These are phyloP conservation scores for Macrostomum cliftonense DNA, from an alignment of 2,888 invertebrate species.

Conservation along the genomic window DNA sequence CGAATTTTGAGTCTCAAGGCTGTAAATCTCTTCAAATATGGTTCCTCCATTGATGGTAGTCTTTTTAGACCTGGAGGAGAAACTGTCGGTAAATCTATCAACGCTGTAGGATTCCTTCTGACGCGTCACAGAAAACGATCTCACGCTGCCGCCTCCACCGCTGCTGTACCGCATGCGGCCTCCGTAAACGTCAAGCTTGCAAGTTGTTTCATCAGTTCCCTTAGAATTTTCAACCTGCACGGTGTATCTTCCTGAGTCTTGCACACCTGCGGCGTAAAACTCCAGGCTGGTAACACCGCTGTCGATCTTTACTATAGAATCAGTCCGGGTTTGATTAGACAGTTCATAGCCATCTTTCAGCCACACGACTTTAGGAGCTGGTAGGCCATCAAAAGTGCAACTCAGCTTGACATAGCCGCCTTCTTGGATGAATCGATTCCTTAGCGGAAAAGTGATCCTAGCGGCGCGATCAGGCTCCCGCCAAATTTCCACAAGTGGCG, in stretches of 20 bases:
- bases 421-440: conserved; percentile 91
- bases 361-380: conserved; percentile 60
- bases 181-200: conserved; percentile 43
- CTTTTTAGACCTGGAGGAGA: no score
- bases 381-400: conserved; percentile 83
- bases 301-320: no score
- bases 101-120: no score
- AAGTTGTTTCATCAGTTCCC: conserved; percentile 81
- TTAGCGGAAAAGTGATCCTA: conserved; percentile 86
- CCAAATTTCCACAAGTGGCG: conserved; percentile 3
- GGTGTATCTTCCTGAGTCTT: conserved; percentile 84
- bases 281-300: conserved; percentile 93
- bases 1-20: no score
- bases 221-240: conserved; percentile 80
- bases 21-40: no score
- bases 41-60: no score
- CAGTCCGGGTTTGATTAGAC: no score
- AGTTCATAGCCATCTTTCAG: neutral
- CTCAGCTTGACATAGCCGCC: conserved; percentile 81
- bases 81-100: no score
- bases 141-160: no score
- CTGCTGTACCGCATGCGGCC: no score
- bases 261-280: conserved; percentile 75
- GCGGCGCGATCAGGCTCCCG: conserved; percentile 44
- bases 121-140: no score